Percentiles rank a stretch among this genome's conserved stretches.
Evolutionary conservation across 2,113 vertebrate genomes (phyloP).

Genomic region (Corythornis madagascariensis): DNA sequence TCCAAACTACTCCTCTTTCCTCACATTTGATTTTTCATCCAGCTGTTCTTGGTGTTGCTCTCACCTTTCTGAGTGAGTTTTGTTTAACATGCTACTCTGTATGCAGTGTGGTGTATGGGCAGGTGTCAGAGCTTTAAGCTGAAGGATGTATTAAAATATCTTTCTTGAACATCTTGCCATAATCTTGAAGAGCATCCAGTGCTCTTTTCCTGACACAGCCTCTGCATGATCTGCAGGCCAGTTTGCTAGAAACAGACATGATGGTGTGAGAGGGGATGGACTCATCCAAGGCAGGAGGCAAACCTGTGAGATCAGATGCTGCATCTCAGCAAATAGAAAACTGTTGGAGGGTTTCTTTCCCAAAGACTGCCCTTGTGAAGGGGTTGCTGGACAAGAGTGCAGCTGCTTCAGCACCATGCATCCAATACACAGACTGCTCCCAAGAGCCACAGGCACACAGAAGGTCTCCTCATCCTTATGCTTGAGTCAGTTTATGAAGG

Average conservation of each 20-base stretch:
- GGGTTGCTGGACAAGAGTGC: neutral
- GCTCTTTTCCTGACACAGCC: neutral
- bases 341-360: neutral
- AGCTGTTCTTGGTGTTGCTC: neutral
- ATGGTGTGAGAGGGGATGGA: neutral
- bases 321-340: neutral
- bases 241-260: neutral
- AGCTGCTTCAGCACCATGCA: neutral
- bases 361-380: neutral
- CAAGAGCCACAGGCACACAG: neutral
- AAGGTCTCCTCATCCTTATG: neutral
- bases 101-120: neutral
- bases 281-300: neutral
- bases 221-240: rapidly evolving
- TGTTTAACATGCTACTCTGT: neutral
- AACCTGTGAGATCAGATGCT: neutral
- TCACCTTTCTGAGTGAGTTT: neutral
- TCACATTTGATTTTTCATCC: neutral
- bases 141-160: neutral
- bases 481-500: neutral
- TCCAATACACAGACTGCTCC: neutral
- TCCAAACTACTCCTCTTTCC: neutral
- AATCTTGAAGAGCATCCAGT: neutral
- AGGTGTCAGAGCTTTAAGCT: neutral
- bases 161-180: neutral